phyloP scores from a whole-genome alignment of 1,140 invertebrate species.

The Nebria ingens region DNA sequence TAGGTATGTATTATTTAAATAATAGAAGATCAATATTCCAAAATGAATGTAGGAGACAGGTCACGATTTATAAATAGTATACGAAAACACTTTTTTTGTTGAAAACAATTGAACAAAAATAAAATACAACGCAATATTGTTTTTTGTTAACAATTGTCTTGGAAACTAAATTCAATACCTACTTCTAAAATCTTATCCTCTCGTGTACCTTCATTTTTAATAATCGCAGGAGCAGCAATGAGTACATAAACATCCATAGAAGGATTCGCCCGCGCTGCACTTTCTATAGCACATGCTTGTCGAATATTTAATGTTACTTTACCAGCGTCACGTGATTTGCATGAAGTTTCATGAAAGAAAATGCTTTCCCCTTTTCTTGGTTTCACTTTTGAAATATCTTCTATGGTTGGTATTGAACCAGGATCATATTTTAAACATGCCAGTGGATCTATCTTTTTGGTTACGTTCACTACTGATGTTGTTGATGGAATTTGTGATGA shows the following conservation, averaged over 20 bases:
- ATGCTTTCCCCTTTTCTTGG: constrained; percentile 31
- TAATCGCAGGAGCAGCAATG: constrained; percentile 39
- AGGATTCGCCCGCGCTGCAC: constrained; percentile 50
- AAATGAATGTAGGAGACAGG: too few relatives aligned
- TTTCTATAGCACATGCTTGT: constrained; percentile 58
- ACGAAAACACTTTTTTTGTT: too few relatives aligned
- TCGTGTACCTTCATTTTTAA: constrained; percentile 27
- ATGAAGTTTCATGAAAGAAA: constrained; percentile 34
- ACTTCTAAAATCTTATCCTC: constrained; percentile 32
- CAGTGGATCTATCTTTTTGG: neutral
- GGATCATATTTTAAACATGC: neutral
- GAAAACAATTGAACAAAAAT: too few relatives aligned
- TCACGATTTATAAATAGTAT: too few relatives aligned
- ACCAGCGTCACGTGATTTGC: constrained; percentile 31
- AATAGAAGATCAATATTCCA: too few relatives aligned
- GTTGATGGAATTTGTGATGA: too few relatives aligned
- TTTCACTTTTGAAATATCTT: constrained; percentile 9
- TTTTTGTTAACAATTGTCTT: too few relatives aligned
- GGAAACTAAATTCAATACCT: neutral
- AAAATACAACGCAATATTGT: too few relatives aligned
- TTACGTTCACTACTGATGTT: too few relatives aligned
- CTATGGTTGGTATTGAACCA: neutral
- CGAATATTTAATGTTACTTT: constrained; percentile 37
- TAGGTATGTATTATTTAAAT: too few relatives aligned
- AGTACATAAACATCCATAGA: constrained; percentile 43